These are phyloP conservation scores for Diceros bicornis DNA, from an alignment of 2,797 vertebrate genomes.

Conservation along the genomic window DNA sequence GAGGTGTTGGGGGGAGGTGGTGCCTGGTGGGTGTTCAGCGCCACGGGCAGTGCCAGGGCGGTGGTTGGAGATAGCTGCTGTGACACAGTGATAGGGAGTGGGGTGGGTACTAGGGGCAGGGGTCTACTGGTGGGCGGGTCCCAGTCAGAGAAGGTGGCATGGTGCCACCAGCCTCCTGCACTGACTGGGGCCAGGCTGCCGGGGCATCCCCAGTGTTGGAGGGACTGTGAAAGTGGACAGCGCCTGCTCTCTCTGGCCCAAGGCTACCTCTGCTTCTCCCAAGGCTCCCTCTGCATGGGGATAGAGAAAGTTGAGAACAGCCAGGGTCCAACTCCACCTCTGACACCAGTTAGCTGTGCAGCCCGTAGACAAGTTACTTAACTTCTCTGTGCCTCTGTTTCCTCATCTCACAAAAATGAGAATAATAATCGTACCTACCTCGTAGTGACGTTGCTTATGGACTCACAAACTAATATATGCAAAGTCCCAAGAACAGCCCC, in stretches of 20 bases:
- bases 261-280: not conserved
- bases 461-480: rapidly evolving
- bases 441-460: not conserved
- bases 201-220: not conserved
- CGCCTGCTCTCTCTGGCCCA: not conserved
- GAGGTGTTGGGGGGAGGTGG: not conserved
- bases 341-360: not conserved
- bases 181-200: not conserved
- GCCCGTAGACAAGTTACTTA: not conserved
- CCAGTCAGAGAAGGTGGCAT: not conserved
- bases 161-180: not conserved
- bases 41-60: not conserved
- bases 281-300: not conserved
- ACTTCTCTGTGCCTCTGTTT: not conserved
- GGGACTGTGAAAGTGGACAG: not conserved
- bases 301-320: not conserved
- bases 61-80: not conserved
- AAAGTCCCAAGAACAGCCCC: not conserved
- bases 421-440: not conserved
- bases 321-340: not conserved
- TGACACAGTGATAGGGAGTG: too few species aligned
- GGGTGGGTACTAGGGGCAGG: not conserved
- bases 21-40: not conserved
- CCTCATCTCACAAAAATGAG: not conserved
- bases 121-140: not conserved